Evolutionary conservation across 2,797 vertebrate species (phyloP).

Genomic region (Thamnophis elegans): DNA sequence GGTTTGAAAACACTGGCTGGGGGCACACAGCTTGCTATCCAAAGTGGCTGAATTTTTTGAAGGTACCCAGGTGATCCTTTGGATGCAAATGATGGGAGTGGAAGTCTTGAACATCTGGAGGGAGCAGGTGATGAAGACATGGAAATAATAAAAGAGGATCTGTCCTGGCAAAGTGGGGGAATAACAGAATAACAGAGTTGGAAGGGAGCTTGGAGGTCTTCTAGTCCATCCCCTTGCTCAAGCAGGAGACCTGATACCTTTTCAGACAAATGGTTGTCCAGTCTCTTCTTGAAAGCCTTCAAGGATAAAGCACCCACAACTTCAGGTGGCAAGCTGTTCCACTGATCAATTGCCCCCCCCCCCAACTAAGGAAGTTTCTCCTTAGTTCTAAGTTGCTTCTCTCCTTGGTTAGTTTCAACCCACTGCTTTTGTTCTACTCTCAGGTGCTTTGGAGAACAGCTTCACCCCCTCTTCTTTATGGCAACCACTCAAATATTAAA

Average conservation of each 20-base stretch:
- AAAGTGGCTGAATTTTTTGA: neutral
- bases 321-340: too few relatives aligned
- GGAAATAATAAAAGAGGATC: neutral
- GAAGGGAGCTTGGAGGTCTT: neutral
- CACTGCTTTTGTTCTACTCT: too few relatives aligned
- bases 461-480: too few relatives aligned
- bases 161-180: too few relatives aligned
- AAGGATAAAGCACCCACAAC: too few relatives aligned
- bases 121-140: neutral
- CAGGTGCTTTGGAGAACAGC: too few relatives aligned
- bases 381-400: too few relatives aligned
- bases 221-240: neutral
- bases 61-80: neutral
- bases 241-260: too few relatives aligned
- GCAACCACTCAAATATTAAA: neutral
- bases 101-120: neutral
- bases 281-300: neutral
- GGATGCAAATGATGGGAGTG: neutral
- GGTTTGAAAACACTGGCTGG: too few relatives aligned
- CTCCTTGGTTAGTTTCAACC: too few relatives aligned
- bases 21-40: neutral
- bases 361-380: too few relatives aligned
- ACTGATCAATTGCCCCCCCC: too few relatives aligned
- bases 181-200: neutral
- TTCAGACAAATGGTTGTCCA: neutral